Evolutionary conservation across 2,888 invertebrate species (phyloP).

Genomic region (Agapetus fuscipes): DNA sequence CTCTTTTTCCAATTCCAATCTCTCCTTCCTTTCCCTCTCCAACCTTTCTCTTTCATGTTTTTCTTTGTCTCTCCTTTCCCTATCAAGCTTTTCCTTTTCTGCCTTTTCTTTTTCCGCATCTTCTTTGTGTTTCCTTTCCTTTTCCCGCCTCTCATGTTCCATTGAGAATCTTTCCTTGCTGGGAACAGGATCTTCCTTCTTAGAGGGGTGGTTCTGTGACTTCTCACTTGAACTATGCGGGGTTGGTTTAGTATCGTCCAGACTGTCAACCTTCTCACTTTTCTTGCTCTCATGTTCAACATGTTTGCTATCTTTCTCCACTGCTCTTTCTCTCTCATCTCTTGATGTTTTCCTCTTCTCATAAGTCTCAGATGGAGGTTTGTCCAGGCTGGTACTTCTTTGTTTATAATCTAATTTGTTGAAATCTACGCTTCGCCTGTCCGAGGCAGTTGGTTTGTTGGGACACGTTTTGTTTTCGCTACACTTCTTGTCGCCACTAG

Average conservation of each 20-base stretch:
- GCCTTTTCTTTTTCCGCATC: constrained; percentile 24
- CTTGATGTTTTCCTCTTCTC: constrained; percentile 12
- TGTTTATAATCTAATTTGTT: constrained; percentile 5
- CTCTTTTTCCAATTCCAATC: constrained; percentile 25
- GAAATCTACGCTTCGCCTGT: constrained; percentile 10
- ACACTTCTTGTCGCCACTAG: constrained; percentile 10
- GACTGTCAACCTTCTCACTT: constrained; percentile 27
- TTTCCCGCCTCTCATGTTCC: constrained; percentile 25
- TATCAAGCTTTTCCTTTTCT: constrained; percentile 24
- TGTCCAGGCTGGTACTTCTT: constrained; percentile 8
- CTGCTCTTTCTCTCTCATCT: constrained; percentile 11
- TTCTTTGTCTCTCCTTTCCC: constrained; percentile 30
- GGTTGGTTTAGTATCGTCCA: too few species aligned
- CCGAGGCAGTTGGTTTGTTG: too few species aligned
- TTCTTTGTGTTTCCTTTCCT: constrained; percentile 26
- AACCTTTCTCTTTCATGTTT: constrained; percentile 38
- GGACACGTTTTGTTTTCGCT: constrained; percentile 15
- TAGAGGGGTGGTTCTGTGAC: too few species aligned
- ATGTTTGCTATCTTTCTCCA: neutral
- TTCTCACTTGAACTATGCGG: too few species aligned
- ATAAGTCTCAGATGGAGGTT: constrained; percentile 6
- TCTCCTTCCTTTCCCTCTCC: constrained; percentile 35
- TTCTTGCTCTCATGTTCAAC: constrained; percentile 29
- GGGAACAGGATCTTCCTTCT: too few species aligned
- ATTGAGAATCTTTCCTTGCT: too few species aligned